A percentile compares a stretch with the other conserved stretches of the same genome.
Evolutionary conservation across 1,140 invertebrate genomes (phyloP).

Genomic region (Drosophila erecta): DNA sequence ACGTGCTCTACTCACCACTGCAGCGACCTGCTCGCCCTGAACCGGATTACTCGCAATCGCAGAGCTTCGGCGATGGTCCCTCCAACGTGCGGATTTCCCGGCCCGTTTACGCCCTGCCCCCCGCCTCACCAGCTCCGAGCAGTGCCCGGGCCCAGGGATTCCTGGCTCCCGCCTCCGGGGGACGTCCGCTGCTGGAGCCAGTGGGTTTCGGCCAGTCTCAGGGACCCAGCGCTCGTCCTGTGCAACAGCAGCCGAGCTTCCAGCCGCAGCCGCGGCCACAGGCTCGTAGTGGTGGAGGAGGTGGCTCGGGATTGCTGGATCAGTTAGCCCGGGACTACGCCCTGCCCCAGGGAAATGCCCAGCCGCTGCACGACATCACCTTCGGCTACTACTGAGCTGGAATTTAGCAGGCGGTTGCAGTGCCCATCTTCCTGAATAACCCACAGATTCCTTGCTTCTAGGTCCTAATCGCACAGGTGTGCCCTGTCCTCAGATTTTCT

Average conservation of each 20-base stretch:
- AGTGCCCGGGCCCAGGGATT: conserved; percentile 78
- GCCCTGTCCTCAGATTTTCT: conserved; percentile 28
- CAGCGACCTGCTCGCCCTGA: conserved; percentile 77
- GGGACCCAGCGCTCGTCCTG: conserved; percentile 57
- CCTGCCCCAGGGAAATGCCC: conserved; percentile 88
- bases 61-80: conserved; percentile 74
- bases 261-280: conserved; percentile 83
- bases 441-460: conserved; percentile 51
- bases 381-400: conserved; percentile 89
- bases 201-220: conserved; percentile 70
- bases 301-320: conserved; percentile 89
- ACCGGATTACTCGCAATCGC: conserved; percentile 76
- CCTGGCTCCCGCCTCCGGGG: conserved; percentile 72
- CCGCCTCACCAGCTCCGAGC: conserved; percentile 67
- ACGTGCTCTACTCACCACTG: conserved; percentile 79
- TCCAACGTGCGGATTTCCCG: conserved; percentile 80
- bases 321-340: conserved; percentile 92
- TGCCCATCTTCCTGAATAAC: conserved; percentile 6
- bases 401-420: not conserved
- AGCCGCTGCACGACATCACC: conserved; percentile 91
- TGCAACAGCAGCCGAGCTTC: conserved; percentile 78
- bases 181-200: conserved; percentile 70
- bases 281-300: conserved; percentile 83
- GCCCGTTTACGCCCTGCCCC: conserved; percentile 78
- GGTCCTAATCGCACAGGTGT: conserved; percentile 35